Evolutionary conservation across 2,113 vertebrate species (phyloP).

Genomic region (Candoia aspera): DNA sequence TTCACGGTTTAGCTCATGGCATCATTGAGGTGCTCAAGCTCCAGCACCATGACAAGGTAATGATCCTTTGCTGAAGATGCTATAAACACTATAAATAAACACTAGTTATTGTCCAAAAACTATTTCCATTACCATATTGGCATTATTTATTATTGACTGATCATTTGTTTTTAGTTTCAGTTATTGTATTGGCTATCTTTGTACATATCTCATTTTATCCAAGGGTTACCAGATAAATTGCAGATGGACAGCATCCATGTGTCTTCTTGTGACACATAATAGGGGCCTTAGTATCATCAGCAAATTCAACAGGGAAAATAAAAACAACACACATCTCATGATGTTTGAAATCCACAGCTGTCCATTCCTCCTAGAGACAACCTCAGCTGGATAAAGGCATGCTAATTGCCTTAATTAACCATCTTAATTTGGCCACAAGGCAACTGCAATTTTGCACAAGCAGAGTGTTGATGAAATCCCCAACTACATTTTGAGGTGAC

Average conservation of each 20-base stretch:
- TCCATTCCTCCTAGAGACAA: slow-evolving; percentile 32
- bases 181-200: background rate
- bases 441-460: slow-evolving; percentile 30
- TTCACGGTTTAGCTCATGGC: too few species aligned
- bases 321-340: slow-evolving; percentile 11
- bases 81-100: too few species aligned
- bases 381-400: slow-evolving; percentile 28
- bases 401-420: slow-evolving; percentile 27
- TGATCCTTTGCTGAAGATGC: too few species aligned
- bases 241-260: background rate
- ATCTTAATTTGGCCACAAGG: slow-evolving; percentile 2
- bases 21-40: too few species aligned
- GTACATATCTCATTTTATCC: background rate
- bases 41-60: too few species aligned
- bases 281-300: slow-evolving; percentile 20
- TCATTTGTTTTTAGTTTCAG: background rate
- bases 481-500: slow-evolving; percentile 34
- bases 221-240: background rate
- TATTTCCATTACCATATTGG: background rate
- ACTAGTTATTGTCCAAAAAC: background rate
- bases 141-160: background rate
- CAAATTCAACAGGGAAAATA: slow-evolving; percentile 28
- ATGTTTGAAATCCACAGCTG: slow-evolving; percentile 29
- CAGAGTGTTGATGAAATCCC: slow-evolving; percentile 39
- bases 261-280: background rate